Base-by-base conservation (phyloP, 2,888 invertebrate genomes). In the Coenonympha glycerion region DNA sequence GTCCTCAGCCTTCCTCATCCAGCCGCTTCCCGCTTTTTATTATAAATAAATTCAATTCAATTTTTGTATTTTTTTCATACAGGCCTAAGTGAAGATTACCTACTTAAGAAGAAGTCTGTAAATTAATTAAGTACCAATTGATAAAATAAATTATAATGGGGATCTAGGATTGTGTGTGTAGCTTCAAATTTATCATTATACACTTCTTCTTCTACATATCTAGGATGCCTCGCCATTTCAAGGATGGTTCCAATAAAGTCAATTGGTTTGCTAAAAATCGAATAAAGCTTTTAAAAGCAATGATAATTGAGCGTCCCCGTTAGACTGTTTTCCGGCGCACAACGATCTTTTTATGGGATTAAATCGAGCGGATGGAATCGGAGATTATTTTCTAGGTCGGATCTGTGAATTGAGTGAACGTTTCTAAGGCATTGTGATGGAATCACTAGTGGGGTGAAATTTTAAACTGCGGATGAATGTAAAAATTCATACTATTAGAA, bases 261-360 rank as follows among this genome's bases (percentile, higher is more conserved):
- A 19, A 30, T 42, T 42, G 21, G 13, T 30, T 42, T 42, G 31
- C 6, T 19, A 31, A 18, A 30, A 42, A 30, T 21, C 30, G 15
- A 28, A 26, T 40, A 16, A 40, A 6, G 21, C 31, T 33, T 33
- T 33, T 33, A 22, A 33, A 45, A 26, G 18, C 24, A 16, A 45
- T 34, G 24, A 47, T 41, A 47, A 39, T 47, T 33, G 31, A 41
- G 36, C 46, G 22, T 16, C 47, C 41, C 16, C 19, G 31, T 26
- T 39, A 9, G 34, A 26, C 28, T 41, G 21, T 34, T 41, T 16
- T 9, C 28, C 31, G 37, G 28, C 13, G 8, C 34, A 22, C 22
- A 47, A 39, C 34, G 36, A 47, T 47, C 47, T 40, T 41, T 34
- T 39, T 45, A 47, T 41, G 34, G 47, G 51, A 47, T 51, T 51